Conservation (phyloP, 2,113 vertebrate genomes). For the Genyomyrus donnyi region DNA sequence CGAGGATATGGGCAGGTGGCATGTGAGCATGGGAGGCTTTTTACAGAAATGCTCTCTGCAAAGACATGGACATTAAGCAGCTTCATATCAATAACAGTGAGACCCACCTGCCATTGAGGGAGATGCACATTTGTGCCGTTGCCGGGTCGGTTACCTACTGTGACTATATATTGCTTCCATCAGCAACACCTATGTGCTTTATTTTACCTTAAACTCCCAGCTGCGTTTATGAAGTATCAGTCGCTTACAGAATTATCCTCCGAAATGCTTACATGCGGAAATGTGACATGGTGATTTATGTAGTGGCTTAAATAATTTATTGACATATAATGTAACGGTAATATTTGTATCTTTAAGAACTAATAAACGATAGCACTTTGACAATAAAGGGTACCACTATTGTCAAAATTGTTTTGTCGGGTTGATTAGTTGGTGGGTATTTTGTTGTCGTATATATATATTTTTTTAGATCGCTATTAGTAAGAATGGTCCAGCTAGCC, state of each 20-base stretch:
- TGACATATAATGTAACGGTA: neutral
- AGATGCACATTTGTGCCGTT: no score
- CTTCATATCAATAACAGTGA: slow-evolving; percentile 6
- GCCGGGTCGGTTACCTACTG: neutral
- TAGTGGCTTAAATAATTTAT: neutral
- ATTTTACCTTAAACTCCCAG: neutral
- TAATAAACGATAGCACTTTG: neutral
- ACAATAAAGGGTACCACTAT: neutral
- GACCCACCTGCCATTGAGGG: neutral
- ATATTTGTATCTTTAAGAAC: neutral
- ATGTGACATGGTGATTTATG: slow-evolving; percentile 10
- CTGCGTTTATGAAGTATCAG: slow-evolving; percentile 20
- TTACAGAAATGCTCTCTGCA: neutral
- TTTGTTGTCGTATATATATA: neutral
- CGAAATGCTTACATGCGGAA: neutral
- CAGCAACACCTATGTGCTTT: neutral
- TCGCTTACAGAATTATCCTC: slow-evolving; percentile 4
- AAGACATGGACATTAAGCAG: slow-evolving; percentile 9
- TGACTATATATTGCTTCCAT: neutral
- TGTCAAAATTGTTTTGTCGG: neutral
- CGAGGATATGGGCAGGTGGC: neutral
- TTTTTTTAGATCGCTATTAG: neutral
- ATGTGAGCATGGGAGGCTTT: neutral
- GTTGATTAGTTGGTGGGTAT: neutral
- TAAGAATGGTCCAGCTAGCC: neutral